Evolutionary conservation across 2,888 invertebrate species (phyloP).

Genomic region (Strigamia crassipes): DNA sequence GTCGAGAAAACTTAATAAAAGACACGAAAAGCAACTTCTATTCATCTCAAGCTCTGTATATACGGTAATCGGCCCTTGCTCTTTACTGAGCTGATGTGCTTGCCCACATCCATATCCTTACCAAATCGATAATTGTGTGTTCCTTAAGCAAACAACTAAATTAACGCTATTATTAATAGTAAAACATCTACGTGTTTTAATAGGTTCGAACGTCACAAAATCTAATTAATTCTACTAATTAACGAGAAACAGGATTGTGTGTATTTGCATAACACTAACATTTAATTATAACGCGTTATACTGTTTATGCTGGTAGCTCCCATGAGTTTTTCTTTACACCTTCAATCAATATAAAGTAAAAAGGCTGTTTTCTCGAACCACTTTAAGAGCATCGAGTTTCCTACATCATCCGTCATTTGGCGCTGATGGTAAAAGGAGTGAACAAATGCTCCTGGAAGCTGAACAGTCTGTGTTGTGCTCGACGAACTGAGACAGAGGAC

Average conservation of each 20-base stretch:
- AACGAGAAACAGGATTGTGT: background rate
- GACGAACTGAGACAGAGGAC: background rate
- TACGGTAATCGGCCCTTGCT: background rate
- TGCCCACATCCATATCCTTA: background rate
- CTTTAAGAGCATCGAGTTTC: constrained; percentile 28
- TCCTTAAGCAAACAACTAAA: background rate
- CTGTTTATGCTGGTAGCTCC: background rate
- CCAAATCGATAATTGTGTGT: background rate
- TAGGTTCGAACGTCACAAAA: background rate
- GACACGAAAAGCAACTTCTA: background rate
- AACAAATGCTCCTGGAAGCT: constrained; percentile 27
- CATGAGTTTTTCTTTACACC: background rate
- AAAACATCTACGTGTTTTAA: background rate
- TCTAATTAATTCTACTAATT: background rate
- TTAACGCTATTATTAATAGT: background rate
- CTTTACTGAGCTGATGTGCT: background rate
- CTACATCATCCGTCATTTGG: constrained; percentile 10
- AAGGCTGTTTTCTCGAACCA: constrained; percentile 4
- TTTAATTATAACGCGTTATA: background rate
- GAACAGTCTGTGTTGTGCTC: constrained; percentile 18
- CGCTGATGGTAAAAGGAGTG: constrained; percentile 34
- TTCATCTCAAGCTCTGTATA: background rate
- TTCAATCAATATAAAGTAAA: constrained; percentile 5
- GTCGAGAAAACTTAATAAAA: background rate
- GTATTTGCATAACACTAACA: background rate